Evolutionary conservation across 2,888 invertebrate species (phyloP).

Genomic region (Ferrisia virgata): DNA sequence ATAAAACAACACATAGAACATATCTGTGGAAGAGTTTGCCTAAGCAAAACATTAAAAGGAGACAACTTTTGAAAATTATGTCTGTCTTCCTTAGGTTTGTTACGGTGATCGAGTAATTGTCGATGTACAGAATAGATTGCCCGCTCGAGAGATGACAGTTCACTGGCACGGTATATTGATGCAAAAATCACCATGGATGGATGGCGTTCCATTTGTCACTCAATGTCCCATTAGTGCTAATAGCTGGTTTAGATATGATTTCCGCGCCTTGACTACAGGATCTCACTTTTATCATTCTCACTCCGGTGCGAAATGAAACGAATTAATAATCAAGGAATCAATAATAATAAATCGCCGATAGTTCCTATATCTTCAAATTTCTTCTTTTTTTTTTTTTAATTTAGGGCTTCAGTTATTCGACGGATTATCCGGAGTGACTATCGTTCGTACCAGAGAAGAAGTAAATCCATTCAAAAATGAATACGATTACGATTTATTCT

Average conservation of each 20-base stretch:
- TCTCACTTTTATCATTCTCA: constrained; percentile 93
- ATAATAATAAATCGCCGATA: too few relatives aligned
- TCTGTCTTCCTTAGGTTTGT: too few relatives aligned
- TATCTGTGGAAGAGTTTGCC: too few relatives aligned
- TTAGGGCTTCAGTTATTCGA: neutral
- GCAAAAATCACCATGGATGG: constrained; percentile 81
- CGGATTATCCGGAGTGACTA: neutral
- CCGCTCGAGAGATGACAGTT: constrained; percentile 84
- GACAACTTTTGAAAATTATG: too few relatives aligned
- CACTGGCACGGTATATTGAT: constrained; percentile 95
- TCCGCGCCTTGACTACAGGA: constrained; percentile 73
- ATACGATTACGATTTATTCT: constrained; percentile 57
- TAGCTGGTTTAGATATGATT: constrained; percentile 87
- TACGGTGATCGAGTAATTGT: constrained; percentile 87
- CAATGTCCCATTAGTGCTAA: constrained; percentile 90
- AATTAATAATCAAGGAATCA: too few relatives aligned
- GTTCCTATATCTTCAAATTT: too few relatives aligned
- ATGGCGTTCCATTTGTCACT: constrained; percentile 89
- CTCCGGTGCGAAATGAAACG: too few relatives aligned
- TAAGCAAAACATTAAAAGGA: too few relatives aligned
- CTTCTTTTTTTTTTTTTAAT: neutral
- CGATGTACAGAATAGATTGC: constrained; percentile 86
- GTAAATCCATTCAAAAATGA: constrained; percentile 50
- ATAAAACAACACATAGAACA: too few relatives aligned
- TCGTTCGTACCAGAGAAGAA: neutral